A percentile compares a stretch with the other conserved stretches of the same genome.
phyloP scores from a whole-genome alignment of 2,113 vertebrate species.

The Perca fluviatilis region DNA sequence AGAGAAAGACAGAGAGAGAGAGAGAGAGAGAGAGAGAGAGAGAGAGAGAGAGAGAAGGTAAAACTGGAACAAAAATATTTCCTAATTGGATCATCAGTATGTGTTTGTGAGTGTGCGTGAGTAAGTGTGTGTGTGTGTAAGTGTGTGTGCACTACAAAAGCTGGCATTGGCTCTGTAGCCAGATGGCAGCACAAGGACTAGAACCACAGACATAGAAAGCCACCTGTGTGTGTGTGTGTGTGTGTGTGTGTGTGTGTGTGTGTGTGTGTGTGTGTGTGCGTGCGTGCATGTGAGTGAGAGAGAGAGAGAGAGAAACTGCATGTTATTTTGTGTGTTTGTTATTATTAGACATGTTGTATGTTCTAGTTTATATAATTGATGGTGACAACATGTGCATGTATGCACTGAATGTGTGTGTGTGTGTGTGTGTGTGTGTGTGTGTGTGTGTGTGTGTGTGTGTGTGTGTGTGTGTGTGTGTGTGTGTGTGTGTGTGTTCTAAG shows the following conservation, averaged over 20 bases:
- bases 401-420: background rate
- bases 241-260: conserved; percentile 47
- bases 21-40: conserved; percentile 25
- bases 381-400: background rate
- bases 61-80: conserved; percentile 66
- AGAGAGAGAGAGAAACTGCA: background rate
- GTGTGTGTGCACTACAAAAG: conserved; percentile 14
- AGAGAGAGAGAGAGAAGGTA: conserved; percentile 24
- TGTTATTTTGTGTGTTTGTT: conserved; percentile 29
- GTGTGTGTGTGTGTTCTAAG: background rate
- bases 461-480: background rate
- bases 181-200: conserved; percentile 73
- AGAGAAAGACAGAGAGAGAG: conserved; percentile 21
- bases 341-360: conserved; percentile 20
- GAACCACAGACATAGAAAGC: conserved; percentile 62
- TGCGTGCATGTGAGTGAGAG: background rate
- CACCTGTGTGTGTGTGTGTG: conserved; percentile 62
- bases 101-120: conserved; percentile 37
- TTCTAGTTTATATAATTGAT: conserved; percentile 14
- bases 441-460: conserved; percentile 7
- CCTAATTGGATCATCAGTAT: conserved; percentile 37
- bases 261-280: conserved; percentile 48
- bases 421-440: background rate
- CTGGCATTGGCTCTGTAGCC: conserved; percentile 69
- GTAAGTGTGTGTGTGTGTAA: conserved; percentile 13